A percentile compares a stretch with the other conserved stretches of the same genome.
These are phyloP conservation scores for Morus bassanus DNA, from an alignment of 2,797 vertebrate genomes.

Conservation along the genomic window DNA sequence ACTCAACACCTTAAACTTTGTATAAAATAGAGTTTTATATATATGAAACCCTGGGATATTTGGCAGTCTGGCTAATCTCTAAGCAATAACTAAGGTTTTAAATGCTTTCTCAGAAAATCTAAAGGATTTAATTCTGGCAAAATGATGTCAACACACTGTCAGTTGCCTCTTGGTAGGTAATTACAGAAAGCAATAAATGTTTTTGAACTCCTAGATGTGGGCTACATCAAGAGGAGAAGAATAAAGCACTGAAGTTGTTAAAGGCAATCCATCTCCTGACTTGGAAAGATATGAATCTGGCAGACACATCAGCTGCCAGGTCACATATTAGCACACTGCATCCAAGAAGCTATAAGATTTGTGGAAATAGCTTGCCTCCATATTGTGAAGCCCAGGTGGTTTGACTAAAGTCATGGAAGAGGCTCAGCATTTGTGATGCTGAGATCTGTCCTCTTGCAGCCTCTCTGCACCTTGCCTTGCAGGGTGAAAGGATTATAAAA, in stretches of 20 bases:
- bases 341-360: not conserved
- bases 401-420: not conserved
- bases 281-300: not conserved
- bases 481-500: not conserved
- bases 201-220: constrained; percentile 51
- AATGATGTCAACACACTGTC: constrained; percentile 69
- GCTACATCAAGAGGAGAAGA: constrained; percentile 43
- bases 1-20: constrained; percentile 42
- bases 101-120: constrained; percentile 67
- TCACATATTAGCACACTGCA: not conserved
- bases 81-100: constrained; percentile 64
- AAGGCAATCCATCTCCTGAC: constrained; percentile 31
- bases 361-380: not conserved
- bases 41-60: constrained; percentile 32
- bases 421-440: not conserved
- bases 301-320: not conserved
- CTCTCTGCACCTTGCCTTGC: not conserved
- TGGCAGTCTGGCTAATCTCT: constrained; percentile 63
- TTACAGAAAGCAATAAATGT: constrained; percentile 66
- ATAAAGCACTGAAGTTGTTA: not conserved
- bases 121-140: constrained; percentile 71
- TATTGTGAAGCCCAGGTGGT: not conserved
- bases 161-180: constrained; percentile 67
- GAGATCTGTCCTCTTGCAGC: not conserved
- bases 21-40: constrained; percentile 41